Evolutionary conservation across 2,888 invertebrate species (phyloP).

Genomic region (Tinea trinotella): DNA sequence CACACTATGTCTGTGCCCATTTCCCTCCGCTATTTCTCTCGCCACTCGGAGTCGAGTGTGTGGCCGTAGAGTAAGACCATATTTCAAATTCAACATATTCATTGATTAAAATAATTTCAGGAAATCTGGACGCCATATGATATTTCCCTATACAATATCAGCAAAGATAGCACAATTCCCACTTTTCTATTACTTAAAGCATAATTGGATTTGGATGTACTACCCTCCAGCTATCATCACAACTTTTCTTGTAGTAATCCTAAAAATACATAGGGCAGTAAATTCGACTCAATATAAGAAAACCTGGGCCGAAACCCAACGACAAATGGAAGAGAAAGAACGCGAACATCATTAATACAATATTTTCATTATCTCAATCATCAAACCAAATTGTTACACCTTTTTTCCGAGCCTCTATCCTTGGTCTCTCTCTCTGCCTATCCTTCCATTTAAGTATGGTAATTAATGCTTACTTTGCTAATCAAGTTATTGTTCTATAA

Average conservation of each 20-base stretch:
- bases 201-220: conserved; percentile 65
- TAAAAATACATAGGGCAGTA: conserved; percentile 76
- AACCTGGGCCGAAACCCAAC: conserved; percentile 52
- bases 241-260: conserved; percentile 74
- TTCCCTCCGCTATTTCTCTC: too few relatives aligned
- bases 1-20: too few relatives aligned
- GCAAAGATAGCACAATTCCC: conserved; percentile 90
- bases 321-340: conserved; percentile 50
- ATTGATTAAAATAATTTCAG: conserved; percentile 33
- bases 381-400: too few relatives aligned
- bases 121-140: conserved; percentile 80
- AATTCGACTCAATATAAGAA: conserved; percentile 51
- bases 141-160: conserved; percentile 85
- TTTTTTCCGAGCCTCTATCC: too few relatives aligned
- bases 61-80: too few relatives aligned
- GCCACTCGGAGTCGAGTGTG: too few relatives aligned
- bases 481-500: too few relatives aligned
- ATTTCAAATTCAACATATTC: too few relatives aligned
- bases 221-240: conserved; percentile 69
- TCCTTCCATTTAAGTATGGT: too few relatives aligned
- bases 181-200: conserved; percentile 72
- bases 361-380: too few relatives aligned
- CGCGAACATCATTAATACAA: conserved; percentile 29
- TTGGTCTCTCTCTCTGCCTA: too few relatives aligned
- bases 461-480: too few relatives aligned